Evolutionary conservation across 2,888 invertebrate genomes (phyloP).

Genomic region (Eupeodes luniger): DNA sequence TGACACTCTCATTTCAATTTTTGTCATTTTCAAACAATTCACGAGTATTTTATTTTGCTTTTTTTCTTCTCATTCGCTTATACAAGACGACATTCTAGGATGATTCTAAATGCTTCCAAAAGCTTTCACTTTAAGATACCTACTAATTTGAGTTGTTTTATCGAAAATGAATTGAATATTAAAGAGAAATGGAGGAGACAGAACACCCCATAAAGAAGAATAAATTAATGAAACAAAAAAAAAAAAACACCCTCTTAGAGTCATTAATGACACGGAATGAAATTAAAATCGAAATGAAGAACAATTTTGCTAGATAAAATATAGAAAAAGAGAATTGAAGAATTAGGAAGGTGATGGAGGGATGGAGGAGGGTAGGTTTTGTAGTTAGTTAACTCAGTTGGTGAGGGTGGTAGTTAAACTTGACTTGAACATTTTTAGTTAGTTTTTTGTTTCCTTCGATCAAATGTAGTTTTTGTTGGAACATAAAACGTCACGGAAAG

Average conservation of each 20-base stretch:
- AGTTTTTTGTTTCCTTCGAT: not conserved
- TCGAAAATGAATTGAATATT: conserved; percentile 67
- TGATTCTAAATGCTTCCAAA: not conserved
- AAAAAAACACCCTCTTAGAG: conserved; percentile 57
- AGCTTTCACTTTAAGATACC: too few relatives aligned
- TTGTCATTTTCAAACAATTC: conserved; percentile 71
- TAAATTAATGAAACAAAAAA: conserved; percentile 8
- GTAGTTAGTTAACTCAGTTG: too few relatives aligned
- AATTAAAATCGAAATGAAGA: conserved; percentile 76
- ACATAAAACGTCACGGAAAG: too few relatives aligned
- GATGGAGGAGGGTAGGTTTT: not conserved
- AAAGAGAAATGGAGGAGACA: conserved; percentile 19
- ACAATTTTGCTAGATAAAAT: conserved; percentile 57
- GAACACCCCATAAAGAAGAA: not conserved
- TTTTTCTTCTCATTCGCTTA: conserved; percentile 1
- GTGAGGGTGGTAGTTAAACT: conserved; percentile 33
- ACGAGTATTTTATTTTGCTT: conserved; percentile 48
- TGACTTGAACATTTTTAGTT: conserved; percentile 52
- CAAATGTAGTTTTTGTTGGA: too few relatives aligned
- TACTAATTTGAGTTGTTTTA: conserved; percentile 34
- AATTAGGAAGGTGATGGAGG: not conserved
- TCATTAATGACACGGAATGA: conserved; percentile 76
- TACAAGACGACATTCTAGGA: too few relatives aligned
- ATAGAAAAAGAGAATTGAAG: not conserved
- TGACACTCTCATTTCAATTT: conserved; percentile 74